Base-by-base conservation (phyloP, 1,140 invertebrate genomes). In the Euwallacea fornicatus region DNA sequence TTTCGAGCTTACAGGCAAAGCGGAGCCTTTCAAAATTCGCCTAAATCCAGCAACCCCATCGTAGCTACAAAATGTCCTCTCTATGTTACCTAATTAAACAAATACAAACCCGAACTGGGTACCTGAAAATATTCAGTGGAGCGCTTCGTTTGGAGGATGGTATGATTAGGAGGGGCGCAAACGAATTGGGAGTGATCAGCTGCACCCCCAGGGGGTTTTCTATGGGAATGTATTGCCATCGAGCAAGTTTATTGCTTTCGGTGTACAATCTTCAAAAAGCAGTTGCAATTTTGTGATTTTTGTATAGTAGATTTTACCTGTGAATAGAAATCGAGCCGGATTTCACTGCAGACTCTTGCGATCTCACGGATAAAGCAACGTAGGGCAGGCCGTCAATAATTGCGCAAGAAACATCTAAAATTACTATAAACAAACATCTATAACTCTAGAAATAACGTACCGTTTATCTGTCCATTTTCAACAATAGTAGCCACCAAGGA, bases 21-120 rank as follows among this genome's bases (percentile, higher is more conserved):
- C 13, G 2, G 61, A 42, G 6, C 68, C 61, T 58, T 58, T 70
- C 1, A 64, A 9, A 16, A 64, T 58, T 41, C n/a, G 42, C 11
- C 58, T 63, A 44, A 70, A 70, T 8, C 68, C 68, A 46, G 60
- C 68, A 7, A 64, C 16, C 33, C 68, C 68, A 47, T 63, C 68
- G 47, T 70, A 70, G 44, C 61, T 70, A 58, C 8, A 64, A 64
- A 42, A 63, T 47, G 1, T 33, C 21, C 1, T 33, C 21, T 33
- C 21, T 33, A 33, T 33, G 4, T 33, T 33, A 63, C 13, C 10
- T 63, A 63, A 47, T 63, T 47, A 63, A 13, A 13, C 54, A 56
- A 8, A 56, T 56, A 13, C 54, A 59, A 6, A 59, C 16, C 10
- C 56, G 41, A 41, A 41, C 7, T 33, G 9, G 13, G 11, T 70